Evolutionary conservation across 2,113 vertebrate genomes (phyloP), one percentile per base, ranked within the genome.

Genomic region (Platysteira castanea): DNA sequence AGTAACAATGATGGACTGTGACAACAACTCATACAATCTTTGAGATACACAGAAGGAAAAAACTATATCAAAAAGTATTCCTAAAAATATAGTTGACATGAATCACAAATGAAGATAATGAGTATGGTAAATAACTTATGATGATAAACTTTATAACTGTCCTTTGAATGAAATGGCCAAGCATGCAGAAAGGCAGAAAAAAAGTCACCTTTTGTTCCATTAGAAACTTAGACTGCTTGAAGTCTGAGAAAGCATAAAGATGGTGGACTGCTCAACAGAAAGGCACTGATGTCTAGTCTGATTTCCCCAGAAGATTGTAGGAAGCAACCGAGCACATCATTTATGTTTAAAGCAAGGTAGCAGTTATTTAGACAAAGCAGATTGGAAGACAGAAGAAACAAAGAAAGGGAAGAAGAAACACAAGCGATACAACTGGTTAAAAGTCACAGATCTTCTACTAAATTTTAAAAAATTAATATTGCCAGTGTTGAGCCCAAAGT

Each of bases 181-280:
- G 90, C 97, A 97, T 97, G 97, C 95, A 97, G 95, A 97, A 97
- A 97, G 97, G 98, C 95, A 98, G 97, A 98, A 98, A 98, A 98
- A 98, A 98, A 98, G 95, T 99, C 99, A 99, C 99, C 99, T 99
- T 98, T 97, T 98, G 96, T 97, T 97, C 99, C 98, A 93, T 98
- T 98, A 99, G 98, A 99, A 99, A 99, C 98, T 99, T 97, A 99
- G 98, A 99, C 98, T 98, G 98, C 99, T 99, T 98, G 99, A 99
- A 98, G 99, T 99, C 98, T 99, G 99, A 97, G 99, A 99, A 97
- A 99, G 99, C 99, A 99, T 99, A 99, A 99, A 99, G 98, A 99
- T 99, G 99, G 99, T 99, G 97, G 99, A 99, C 98, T 99, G 99
- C 98, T 99, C 99, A 76, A 98, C 98, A 98, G 99, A 98, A 98